phyloP scores from a whole-genome alignment of 2,888 invertebrate species.

The Cosmorhoe ocellata region DNA sequence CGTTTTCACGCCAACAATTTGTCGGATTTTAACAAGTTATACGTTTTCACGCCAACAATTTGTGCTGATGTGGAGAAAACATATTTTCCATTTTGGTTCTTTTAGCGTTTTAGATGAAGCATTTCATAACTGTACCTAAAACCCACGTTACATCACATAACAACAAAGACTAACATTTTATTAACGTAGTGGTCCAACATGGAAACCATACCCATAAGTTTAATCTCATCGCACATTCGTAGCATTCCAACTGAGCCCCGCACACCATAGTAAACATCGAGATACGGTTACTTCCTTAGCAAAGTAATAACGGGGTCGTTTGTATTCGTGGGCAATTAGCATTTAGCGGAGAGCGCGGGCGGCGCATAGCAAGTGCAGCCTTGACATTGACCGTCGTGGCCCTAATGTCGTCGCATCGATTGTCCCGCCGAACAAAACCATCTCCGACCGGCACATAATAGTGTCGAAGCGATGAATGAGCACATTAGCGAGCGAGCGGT shows the following conservation, averaged over 20 bases:
- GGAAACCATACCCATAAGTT: background rate
- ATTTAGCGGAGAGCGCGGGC: slow-evolving; percentile 51
- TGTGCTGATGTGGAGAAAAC: background rate
- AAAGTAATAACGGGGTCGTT: slow-evolving; percentile 53
- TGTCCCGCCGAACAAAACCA: slow-evolving; percentile 74
- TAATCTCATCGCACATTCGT: slow-evolving; percentile 1
- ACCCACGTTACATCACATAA: background rate
- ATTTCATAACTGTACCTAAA: background rate
- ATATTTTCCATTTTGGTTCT: background rate
- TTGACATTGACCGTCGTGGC: slow-evolving; percentile 75
- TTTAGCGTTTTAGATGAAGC: background rate
- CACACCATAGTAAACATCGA: slow-evolving; percentile 19
- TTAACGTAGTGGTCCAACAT: background rate
- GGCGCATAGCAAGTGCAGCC: slow-evolving; percentile 75
- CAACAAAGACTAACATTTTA: background rate
- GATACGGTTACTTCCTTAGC: slow-evolving; percentile 28
- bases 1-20: no score
- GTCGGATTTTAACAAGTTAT: no score
- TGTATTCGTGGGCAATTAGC: slow-evolving; percentile 58
- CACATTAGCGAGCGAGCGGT: slow-evolving; percentile 73
- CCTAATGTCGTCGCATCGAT: slow-evolving; percentile 74
- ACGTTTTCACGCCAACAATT: no score
- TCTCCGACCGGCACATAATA: slow-evolving; percentile 70
- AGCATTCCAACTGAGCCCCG: slow-evolving; percentile 8
- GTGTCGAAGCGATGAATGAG: slow-evolving; percentile 78